A percentile compares a stretch with the other conserved stretches of the same genome.
Conservation (phyloP, 2,113 vertebrate species). For the Rhadina sibilatrix region DNA sequence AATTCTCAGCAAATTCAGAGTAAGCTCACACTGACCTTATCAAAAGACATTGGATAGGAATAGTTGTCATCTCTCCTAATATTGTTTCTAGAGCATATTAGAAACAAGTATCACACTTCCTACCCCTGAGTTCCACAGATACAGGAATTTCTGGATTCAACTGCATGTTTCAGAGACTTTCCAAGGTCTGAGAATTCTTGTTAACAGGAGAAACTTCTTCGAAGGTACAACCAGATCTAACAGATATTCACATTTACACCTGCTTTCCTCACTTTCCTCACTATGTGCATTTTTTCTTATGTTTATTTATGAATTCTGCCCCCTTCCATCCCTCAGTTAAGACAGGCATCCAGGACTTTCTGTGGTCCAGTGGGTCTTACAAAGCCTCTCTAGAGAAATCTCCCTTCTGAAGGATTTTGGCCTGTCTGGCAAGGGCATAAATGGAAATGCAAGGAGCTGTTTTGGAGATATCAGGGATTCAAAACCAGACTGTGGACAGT, state of each 20-base stretch:
- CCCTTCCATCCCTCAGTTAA: neutral
- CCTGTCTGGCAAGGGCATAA: neutral
- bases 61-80: neutral
- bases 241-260: neutral
- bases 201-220: neutral
- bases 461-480: neutral
- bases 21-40: neutral
- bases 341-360: neutral
- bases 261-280: neutral
- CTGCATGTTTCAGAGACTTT: neutral
- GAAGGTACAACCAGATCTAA: neutral
- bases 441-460: neutral
- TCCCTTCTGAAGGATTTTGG: neutral
- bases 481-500: accelerated
- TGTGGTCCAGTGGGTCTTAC: neutral
- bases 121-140: neutral
- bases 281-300: neutral
- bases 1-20: neutral
- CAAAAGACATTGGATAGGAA: neutral
- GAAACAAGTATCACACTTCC: neutral
- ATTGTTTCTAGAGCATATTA: neutral
- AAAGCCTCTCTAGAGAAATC: neutral
- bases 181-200: neutral
- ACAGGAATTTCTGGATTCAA: neutral
- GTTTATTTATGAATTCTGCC: neutral